Evolutionary conservation across 2,888 invertebrate species (phyloP), one percentile per base, ranked within the genome.

Genomic region (Baccha elongata): DNA sequence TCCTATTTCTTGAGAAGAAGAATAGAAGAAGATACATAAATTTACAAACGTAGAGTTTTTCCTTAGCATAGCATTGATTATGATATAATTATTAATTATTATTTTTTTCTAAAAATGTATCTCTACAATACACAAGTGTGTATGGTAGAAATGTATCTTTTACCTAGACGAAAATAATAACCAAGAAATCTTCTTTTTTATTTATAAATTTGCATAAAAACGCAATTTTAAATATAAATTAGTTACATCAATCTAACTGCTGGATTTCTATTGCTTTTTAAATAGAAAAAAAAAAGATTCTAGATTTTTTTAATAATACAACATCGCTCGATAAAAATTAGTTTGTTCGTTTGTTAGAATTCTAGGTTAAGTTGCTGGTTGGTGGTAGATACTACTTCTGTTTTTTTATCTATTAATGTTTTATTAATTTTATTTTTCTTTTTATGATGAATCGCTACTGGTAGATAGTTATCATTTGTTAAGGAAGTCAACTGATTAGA

Each of bases 1-100:
- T 52, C 58, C 19, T 37, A 40, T 13, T 68, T 53, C 0, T 29
- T 15, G 15, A 48, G 15, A 48, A 50, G 26, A 73, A 60, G 8
- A 17, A 1, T 4, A 21, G n/a, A 29, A 29, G 35, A 52, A 60
- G 52, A 67, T 72, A 67, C 72, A 68, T 78, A 78, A 62, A 50
- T 83, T 72, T 55, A 35, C 69, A 50, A 40, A 35, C n/a, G 58
- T 46, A 40, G 42, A 60, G 40, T 44, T 69, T 68, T 46, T 21
- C 64, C 29, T 60, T 19, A 29, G 71, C 76, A 72, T 19, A 29
- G 71, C 76, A 72, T 72, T 83, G 76, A 76, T 76, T 83, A 76
- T 83, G 83, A 78, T 83, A 78, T 73, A 60, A 44, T 83, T 83
- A 83, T 73, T 83, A 83, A 83, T 83, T 83, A 78, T 83, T 83